Evolutionary conservation across 2,113 vertebrate genomes (phyloP).

Genomic region (Indicator maculatus): DNA sequence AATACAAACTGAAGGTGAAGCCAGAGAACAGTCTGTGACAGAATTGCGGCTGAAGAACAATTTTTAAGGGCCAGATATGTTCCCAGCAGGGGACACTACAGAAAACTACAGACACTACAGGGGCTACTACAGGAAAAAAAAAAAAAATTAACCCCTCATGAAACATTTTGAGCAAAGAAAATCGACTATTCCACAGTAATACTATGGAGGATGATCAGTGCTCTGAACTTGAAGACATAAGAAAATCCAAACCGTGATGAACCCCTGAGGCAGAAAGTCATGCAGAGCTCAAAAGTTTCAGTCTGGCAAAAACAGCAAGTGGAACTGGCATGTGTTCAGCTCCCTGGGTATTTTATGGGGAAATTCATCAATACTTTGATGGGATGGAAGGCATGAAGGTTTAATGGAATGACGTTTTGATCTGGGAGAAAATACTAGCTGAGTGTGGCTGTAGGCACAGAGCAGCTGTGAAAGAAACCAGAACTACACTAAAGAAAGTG

Average conservation of each 20-base stretch:
- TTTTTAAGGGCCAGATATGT: constrained; percentile 15
- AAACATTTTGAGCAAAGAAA: constrained; percentile 26
- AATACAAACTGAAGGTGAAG: constrained; percentile 6
- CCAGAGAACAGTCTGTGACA: neutral
- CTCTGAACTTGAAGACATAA: constrained; percentile 44
- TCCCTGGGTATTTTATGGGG: constrained; percentile 34
- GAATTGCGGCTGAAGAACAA: neutral
- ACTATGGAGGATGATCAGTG: neutral
- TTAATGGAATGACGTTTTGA: constrained; percentile 58
- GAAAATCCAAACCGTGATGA: constrained; percentile 33
- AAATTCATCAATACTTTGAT: constrained; percentile 66
- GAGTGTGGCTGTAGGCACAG: constrained; percentile 33
- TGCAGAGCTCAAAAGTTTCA: constrained; percentile 56
- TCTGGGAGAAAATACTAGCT: constrained; percentile 16
- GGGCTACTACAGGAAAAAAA: neutral
- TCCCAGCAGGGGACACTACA: neutral
- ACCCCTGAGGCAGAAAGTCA: constrained; percentile 43
- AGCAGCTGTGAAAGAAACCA: neutral
- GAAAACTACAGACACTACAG: neutral
- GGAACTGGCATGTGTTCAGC: constrained; percentile 28
- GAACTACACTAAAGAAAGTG: constrained; percentile 4
- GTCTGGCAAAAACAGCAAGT: constrained; percentile 7
- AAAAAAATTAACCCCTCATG: constrained; percentile 16
- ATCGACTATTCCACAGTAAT: neutral
- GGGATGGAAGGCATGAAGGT: constrained; percentile 52